Base-by-base conservation (phyloP, 2,888 invertebrate genomes). In the Drosophila mulleri region DNA sequence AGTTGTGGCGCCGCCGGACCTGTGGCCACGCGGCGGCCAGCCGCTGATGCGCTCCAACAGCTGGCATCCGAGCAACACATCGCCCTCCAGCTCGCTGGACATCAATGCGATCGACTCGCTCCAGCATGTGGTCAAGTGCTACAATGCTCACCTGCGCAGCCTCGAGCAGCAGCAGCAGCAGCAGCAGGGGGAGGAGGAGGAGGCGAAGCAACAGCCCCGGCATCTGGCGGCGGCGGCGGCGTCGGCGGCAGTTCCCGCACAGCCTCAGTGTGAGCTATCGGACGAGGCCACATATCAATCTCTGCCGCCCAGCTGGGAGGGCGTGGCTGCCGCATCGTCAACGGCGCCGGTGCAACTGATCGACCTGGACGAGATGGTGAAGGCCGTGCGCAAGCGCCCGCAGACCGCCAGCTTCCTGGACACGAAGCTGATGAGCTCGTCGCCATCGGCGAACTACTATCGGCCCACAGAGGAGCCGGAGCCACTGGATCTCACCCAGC, bases 401-500 rank as follows among this genome's bases (percentile, higher is more conserved):
- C 88, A 88, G 9, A 60, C 82, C 2, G 85, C 83, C 5, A 90
- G 92, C 3, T 94, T 94, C 78, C 85, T 94, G 47, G 94, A 94
- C 82, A 94, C 94, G n/a, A 94, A 92, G 78, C 83, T 91, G 64
- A 93, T 93, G 93, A 92, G 91, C 57, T 91, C 92, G 7, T 93
- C 92, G 20, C 93, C 93, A 14, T 96, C 96, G 18, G 96, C 96
- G 2, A 96, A 96, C 92, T 96, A 96, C 91, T 96, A 96, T 90
- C 95, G 96, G 72, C 96, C 96, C 0, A 96, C 96, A 0, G 96
- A 96, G 87, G 96, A 96, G 88, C 96, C 96, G 0, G 97, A 97
- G 89, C 97, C 97, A 0, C 96, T 96, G 95, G 97, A 97, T 91
- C 94, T 98, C 69, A 97, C 97, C 0, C 96, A 97, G 84, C 92